Evolutionary conservation across 1,140 invertebrate species (phyloP).

Genomic region (Drosophila subobscura): DNA sequence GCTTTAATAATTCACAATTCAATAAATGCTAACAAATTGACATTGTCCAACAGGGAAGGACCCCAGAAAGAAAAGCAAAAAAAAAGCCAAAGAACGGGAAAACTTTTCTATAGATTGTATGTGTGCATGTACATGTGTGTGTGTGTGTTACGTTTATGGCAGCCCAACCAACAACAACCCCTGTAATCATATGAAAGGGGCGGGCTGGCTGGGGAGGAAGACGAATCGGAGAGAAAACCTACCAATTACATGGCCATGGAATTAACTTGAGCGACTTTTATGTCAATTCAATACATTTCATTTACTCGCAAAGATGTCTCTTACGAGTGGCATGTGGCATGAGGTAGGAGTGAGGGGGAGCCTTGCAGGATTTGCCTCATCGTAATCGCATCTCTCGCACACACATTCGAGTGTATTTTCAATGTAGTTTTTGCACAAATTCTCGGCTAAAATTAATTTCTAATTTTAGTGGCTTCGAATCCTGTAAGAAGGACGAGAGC

Average conservation of each 20-base stretch:
- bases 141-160: conserved; percentile 39
- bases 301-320: conserved; percentile 60
- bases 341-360: background rate
- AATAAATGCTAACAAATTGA: conserved; percentile 83
- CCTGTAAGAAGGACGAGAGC: background rate
- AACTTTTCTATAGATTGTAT: conserved; percentile 51
- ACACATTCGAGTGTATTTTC: conserved; percentile 51
- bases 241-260: conserved; percentile 78
- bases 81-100: conserved; percentile 6
- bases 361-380: conserved; percentile 25
- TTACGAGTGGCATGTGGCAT: background rate
- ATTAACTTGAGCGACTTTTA: conserved; percentile 82
- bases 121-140: too few relatives aligned
- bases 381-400: conserved; percentile 39
- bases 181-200: conserved; percentile 59
- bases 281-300: conserved; percentile 83
- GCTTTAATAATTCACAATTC: conserved; percentile 83
- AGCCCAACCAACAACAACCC: conserved; percentile 54
- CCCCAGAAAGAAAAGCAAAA: conserved; percentile 33
- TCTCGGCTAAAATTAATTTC: conserved; percentile 76
- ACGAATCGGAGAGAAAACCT: conserved; percentile 30
- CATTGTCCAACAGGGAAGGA: conserved; percentile 55
- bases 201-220: background rate
- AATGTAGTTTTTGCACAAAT: conserved; percentile 73
- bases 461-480: conserved; percentile 68